Conservation (phyloP, 2,888 invertebrate species). For the Dasypolia templi region DNA sequence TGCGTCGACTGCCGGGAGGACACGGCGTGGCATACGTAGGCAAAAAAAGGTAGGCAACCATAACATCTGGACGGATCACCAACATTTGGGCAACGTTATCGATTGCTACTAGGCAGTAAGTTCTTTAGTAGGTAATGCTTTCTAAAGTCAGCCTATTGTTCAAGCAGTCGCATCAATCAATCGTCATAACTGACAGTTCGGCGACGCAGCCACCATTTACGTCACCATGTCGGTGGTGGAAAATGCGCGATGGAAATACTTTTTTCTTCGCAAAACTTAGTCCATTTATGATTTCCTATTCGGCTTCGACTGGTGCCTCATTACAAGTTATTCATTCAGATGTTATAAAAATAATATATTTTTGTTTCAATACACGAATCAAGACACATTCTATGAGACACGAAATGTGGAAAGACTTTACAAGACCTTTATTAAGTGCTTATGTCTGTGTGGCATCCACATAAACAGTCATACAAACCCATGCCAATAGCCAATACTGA, state of each 20-base stretch:
- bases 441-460: not conserved
- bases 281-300: conserved; percentile 32
- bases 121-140: conserved; percentile 58
- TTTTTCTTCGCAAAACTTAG: conserved; percentile 58
- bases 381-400: not conserved
- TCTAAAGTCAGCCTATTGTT: conserved; percentile 67
- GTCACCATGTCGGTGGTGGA: conserved; percentile 61
- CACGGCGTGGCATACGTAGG: no score
- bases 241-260: conserved; percentile 71
- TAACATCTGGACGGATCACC: conserved; percentile 23
- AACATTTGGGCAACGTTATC: conserved; percentile 47
- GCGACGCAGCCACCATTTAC: conserved; percentile 71
- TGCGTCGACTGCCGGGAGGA: no score
- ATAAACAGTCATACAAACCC: not conserved
- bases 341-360: conserved; percentile 8
- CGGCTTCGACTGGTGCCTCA: not conserved
- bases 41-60: no score
- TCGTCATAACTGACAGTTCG: conserved; percentile 74
- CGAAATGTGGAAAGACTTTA: conserved; percentile 8
- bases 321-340: conserved; percentile 16
- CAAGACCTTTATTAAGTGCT: not conserved
- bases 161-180: conserved; percentile 73
- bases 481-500: conserved; percentile 9
- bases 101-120: conserved; percentile 20
- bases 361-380: conserved; percentile 16